Percentiles rank a stretch among this genome's conserved stretches.
Evolutionary conservation across 2,113 vertebrate species (phyloP).

Genomic region (Phrynocephalus versicolor): DNA sequence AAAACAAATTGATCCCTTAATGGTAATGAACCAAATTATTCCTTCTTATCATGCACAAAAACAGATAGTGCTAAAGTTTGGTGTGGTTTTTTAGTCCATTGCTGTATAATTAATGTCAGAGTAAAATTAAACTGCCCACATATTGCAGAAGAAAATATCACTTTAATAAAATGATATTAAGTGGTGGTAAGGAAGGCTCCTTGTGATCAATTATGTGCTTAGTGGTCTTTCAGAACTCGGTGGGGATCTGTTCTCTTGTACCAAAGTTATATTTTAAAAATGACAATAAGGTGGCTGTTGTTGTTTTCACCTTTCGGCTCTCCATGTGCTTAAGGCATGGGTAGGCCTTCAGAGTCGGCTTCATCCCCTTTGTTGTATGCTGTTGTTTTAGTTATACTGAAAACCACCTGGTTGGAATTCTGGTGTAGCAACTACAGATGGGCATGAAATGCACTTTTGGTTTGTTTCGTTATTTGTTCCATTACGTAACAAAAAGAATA

Average conservation of each 20-base stretch:
- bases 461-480: no score
- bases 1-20: conserved; percentile 9
- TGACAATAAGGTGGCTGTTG: no score
- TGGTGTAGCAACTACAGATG: no score
- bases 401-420: no score
- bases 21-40: conserved; percentile 18
- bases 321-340: not conserved
- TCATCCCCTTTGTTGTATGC: not conserved
- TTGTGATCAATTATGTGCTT: not conserved
- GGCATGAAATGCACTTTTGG: no score
- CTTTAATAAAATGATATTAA: conserved; percentile 20
- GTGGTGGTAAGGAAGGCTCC: not conserved
- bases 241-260: not conserved
- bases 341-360: not conserved
- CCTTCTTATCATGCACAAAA: not conserved
- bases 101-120: not conserved
- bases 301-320: not conserved
- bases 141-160: not conserved
- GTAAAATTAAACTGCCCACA: not conserved
- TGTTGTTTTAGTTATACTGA: not conserved
- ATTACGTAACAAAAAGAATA: no score
- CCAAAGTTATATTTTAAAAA: no score
- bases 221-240: not conserved
- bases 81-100: not conserved
- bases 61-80: not conserved